Percentiles rank a stretch among this genome's conserved stretches.
These are phyloP conservation scores for Muscicapa comitata DNA, from an alignment of 2,797 vertebrate genomes.

Conservation along the genomic window DNA sequence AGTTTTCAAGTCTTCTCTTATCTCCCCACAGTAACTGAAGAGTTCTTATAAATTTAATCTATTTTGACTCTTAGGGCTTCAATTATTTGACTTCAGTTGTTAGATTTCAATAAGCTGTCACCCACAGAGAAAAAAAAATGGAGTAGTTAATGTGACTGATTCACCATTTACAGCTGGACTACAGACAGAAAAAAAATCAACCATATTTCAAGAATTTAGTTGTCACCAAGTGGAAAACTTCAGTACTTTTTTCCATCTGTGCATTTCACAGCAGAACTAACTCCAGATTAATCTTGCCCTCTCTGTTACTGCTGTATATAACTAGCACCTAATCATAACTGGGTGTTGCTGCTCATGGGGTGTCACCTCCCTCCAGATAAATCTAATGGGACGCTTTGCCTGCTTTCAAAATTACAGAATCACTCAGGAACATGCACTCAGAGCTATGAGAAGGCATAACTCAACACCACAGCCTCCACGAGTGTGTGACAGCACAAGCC, in stretches of 20 bases:
- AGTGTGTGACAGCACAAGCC: background rate
- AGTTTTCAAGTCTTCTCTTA: background rate
- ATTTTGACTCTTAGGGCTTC: background rate
- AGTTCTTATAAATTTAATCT: background rate
- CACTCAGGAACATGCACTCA: background rate
- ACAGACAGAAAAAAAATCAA: background rate
- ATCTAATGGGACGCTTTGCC: background rate
- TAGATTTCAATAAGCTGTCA: conserved; percentile 35
- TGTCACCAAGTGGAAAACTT: background rate
- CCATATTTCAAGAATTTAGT: background rate
- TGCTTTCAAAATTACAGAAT: background rate
- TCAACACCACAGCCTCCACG: background rate
- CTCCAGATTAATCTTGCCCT: background rate
- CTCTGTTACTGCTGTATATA: background rate
- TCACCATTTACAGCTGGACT: background rate
- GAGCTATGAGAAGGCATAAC: background rate
- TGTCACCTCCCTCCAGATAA: background rate
- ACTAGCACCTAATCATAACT: background rate
- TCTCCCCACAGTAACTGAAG: background rate
- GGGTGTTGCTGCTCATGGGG: background rate
- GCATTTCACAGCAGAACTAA: background rate
- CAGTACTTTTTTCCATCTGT: background rate
- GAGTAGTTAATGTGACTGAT: background rate
- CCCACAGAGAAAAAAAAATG: background rate
- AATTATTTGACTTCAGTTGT: background rate